These are phyloP conservation scores for Anastatus disparis DNA, from an alignment of 1,140 invertebrate genomes.

Conservation along the genomic window DNA sequence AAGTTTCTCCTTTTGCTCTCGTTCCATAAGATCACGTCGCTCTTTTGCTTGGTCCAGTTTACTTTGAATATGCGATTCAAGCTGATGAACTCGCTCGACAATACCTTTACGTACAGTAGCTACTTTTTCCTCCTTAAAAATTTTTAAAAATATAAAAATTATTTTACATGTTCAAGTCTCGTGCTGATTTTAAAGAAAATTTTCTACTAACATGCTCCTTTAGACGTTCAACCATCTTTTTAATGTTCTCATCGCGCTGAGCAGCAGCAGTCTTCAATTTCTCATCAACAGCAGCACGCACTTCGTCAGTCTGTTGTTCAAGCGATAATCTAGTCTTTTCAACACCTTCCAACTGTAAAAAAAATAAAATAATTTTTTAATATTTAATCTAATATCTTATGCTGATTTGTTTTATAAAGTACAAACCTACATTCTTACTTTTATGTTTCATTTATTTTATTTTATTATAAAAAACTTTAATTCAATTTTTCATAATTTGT, in stretches of 20 bases:
- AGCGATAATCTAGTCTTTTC: slow-evolving; percentile 84
- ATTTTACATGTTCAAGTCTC: no score
- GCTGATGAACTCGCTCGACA: slow-evolving; percentile 73
- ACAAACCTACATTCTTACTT: no score
- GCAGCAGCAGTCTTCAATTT: slow-evolving; percentile 85
- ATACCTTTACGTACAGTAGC: slow-evolving; percentile 74
- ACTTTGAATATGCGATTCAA: slow-evolving; percentile 76
- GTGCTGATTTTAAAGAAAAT: no score
- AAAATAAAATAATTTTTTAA: background rate
- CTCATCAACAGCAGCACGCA: slow-evolving; percentile 83
- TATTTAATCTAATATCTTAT: no score
- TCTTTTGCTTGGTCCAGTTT: slow-evolving; percentile 78
- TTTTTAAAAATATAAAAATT: background rate
- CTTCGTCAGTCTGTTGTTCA: slow-evolving; percentile 85
- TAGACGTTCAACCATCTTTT: slow-evolving; percentile 87
- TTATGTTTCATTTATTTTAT: no score
- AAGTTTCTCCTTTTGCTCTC: slow-evolving; percentile 79
- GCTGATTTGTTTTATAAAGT: no score
- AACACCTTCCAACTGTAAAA: slow-evolving; percentile 80
- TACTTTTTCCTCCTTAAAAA: slow-evolving; percentile 81
- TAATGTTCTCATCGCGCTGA: slow-evolving; percentile 87
- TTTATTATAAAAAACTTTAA: no score
- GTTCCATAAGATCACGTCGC: slow-evolving; percentile 75
- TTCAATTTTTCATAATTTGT: no score
- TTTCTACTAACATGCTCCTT: slow-evolving; percentile 80